These are phyloP conservation scores for Caerostris extrusa DNA, from an alignment of 1,140 invertebrate species.

Conservation along the genomic window DNA sequence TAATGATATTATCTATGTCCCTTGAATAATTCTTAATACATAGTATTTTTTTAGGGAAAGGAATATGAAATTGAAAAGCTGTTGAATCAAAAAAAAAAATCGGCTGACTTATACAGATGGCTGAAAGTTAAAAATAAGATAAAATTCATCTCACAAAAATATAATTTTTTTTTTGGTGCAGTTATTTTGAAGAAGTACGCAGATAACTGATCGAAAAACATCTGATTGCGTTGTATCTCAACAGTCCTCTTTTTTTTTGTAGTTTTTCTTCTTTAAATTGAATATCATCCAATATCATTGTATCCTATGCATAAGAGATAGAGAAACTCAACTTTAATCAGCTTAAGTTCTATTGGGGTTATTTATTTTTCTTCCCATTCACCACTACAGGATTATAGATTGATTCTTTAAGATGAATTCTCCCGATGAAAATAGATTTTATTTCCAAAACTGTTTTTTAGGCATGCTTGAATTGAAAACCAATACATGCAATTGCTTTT, in stretches of 20 bases:
- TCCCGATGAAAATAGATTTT: slow-evolving; percentile 32
- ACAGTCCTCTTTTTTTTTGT: not conserved
- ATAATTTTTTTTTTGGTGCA: not conserved
- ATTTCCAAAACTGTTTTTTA: slow-evolving; percentile 1
- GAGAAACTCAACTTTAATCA: not conserved
- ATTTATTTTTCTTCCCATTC: not conserved
- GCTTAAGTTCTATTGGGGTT: slow-evolving; percentile 7
- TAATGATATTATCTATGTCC: too few relatives aligned
- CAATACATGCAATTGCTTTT: slow-evolving; percentile 24
- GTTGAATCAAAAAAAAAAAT: too few relatives aligned
- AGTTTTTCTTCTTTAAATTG: not conserved
- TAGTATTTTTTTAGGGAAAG: too few relatives aligned
- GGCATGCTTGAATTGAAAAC: slow-evolving; percentile 34
- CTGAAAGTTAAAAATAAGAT: too few relatives aligned
- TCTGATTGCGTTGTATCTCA: slow-evolving; percentile 3
- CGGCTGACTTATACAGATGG: too few relatives aligned
- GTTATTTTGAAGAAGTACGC: not conserved
- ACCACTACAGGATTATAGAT: not conserved
- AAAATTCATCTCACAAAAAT: not conserved
- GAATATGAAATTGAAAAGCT: too few relatives aligned
- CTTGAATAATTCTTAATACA: too few relatives aligned
- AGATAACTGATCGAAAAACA: not conserved
- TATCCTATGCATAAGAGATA: not conserved
- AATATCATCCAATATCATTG: not conserved
- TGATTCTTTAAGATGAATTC: not conserved